These are phyloP conservation scores for Boulengeromyrus knoepffleri DNA, from an alignment of 2,113 vertebrate genomes.

Conservation along the genomic window DNA sequence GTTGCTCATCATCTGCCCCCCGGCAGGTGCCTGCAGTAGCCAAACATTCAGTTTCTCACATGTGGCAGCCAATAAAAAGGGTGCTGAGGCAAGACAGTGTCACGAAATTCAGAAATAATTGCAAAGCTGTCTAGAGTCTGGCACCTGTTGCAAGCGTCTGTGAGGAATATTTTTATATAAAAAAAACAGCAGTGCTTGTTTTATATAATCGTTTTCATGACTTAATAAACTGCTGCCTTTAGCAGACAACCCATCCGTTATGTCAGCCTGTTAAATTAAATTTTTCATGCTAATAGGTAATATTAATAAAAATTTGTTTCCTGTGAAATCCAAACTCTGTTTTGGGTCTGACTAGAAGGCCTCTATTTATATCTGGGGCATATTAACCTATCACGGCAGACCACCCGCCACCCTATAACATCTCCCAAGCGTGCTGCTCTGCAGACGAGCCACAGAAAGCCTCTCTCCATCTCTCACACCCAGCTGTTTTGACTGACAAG, in stretches of 20 bases:
- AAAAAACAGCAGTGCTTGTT: background rate
- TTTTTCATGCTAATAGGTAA: background rate
- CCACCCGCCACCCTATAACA: background rate
- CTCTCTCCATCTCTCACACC: background rate
- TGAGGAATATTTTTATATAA: background rate
- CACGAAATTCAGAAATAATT: background rate
- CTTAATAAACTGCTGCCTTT: background rate
- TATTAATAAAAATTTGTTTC: background rate
- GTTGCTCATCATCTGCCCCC: background rate
- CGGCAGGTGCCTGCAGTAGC: background rate
- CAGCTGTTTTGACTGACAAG: conserved; percentile 3
- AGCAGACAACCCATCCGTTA: background rate
- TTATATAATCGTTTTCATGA: background rate
- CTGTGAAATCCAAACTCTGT: background rate
- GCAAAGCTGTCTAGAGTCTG: background rate
- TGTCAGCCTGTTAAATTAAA: background rate
- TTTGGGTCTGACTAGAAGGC: background rate
- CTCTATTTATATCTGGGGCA: background rate
- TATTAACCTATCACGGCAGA: background rate
- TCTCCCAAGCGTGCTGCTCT: background rate
- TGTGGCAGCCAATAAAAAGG: background rate
- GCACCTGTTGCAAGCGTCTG: background rate
- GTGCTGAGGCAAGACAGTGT: background rate
- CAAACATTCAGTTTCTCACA: background rate
- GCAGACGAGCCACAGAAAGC: background rate